A percentile compares a stretch with the other conserved stretches of the same genome.
Evolutionary conservation across 2,797 vertebrate species (phyloP).

Genomic region (Enteromius unitaeniatus): DNA sequence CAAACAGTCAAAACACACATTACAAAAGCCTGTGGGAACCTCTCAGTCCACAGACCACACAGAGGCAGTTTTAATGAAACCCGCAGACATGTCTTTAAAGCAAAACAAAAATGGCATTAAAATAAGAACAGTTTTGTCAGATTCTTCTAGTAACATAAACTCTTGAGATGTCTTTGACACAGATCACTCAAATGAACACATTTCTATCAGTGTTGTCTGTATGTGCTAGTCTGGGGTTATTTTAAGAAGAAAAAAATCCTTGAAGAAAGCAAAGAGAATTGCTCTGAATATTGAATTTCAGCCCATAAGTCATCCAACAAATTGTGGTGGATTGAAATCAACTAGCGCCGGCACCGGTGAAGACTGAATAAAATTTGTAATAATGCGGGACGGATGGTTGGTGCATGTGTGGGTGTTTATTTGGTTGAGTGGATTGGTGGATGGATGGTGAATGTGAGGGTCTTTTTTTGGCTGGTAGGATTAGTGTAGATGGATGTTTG

Average conservation of each 20-base stretch:
- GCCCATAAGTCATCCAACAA: neutral
- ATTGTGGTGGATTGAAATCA: neutral
- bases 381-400: neutral
- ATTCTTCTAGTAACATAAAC: neutral
- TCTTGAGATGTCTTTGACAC: neutral
- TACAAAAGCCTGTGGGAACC: constrained; percentile 23
- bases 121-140: neutral
- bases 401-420: neutral
- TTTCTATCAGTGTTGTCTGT: neutral
- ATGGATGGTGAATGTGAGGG: neutral
- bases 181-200: neutral
- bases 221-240: neutral
- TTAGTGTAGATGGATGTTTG: too few relatives aligned
- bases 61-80: neutral
- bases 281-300: neutral
- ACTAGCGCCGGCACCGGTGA: neutral
- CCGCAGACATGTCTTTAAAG: neutral
- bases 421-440: neutral
- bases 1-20: constrained; percentile 58
- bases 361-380: neutral
- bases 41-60: neutral
- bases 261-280: neutral
- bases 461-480: too few relatives aligned
- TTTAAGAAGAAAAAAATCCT: neutral
- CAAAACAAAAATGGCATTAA: neutral